Percentiles rank a stretch among this genome's conserved stretches.
Conservation (phyloP, 1,140 invertebrate species). For the Venturia canescens region DNA sequence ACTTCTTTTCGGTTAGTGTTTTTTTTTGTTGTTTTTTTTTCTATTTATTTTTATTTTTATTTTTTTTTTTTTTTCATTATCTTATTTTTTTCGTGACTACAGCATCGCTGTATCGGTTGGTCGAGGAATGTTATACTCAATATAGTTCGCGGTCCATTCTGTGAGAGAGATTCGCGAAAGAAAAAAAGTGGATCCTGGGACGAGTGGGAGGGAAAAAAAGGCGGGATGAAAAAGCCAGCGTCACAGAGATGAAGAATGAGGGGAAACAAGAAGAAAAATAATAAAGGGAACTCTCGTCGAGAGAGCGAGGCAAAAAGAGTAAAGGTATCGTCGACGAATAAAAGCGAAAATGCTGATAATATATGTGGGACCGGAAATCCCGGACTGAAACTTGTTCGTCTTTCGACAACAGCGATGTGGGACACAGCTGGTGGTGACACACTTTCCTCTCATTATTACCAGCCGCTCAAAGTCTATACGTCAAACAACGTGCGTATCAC, state of each 20-base stretch:
- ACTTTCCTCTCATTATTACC: constrained; percentile 10
- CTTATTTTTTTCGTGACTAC: not conserved
- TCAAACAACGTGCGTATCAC: not conserved
- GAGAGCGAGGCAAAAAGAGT: not conserved
- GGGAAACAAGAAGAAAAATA: not conserved
- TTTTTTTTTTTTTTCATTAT: not conserved
- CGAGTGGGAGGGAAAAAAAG: not conserved
- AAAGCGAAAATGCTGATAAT: not conserved
- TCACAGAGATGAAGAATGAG: not conserved
- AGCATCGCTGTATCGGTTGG: not conserved
- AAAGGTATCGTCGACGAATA: not conserved
- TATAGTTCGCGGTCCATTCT: not conserved
- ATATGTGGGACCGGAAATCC: constrained; percentile 12
- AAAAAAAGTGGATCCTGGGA: not conserved
- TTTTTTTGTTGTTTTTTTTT: too few species aligned
- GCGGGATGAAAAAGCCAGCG: not conserved
- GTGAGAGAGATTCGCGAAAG: not conserved
- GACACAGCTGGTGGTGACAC: not conserved
- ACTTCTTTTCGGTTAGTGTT: too few species aligned
- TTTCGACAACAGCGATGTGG: not conserved
- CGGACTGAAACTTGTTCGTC: not conserved
- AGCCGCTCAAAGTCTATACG: not conserved
- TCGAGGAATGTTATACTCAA: not conserved
- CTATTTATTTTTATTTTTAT: constrained; percentile 4
- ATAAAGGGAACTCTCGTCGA: not conserved